phyloP scores from a whole-genome alignment of 2,797 vertebrate species.

The Otolemur crassicaudatus region DNA sequence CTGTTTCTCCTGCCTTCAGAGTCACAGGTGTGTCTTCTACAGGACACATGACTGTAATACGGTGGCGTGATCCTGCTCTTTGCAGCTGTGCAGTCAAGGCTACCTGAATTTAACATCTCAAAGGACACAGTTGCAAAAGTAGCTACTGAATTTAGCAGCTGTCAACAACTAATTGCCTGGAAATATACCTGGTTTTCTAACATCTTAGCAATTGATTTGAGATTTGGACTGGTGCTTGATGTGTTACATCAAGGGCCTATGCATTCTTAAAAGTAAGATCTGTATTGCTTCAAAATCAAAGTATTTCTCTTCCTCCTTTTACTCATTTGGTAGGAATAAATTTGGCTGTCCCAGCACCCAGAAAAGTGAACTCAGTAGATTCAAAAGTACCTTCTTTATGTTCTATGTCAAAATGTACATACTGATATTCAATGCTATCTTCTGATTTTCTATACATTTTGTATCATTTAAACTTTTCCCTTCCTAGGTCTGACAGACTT shows the following conservation, averaged over 20 bases:
- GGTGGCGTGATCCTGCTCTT: not conserved
- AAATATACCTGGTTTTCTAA: constrained; percentile 59
- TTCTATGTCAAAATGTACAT: constrained; percentile 38
- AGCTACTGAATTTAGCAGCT: constrained; percentile 53
- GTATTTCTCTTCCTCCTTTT: constrained; percentile 38
- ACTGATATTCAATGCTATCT: constrained; percentile 10
- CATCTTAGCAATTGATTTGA: not conserved
- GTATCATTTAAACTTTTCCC: constrained; percentile 31
- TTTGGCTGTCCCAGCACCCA: not conserved
- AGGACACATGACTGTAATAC: not conserved
- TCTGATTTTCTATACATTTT: constrained; percentile 55
- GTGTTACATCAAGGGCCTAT: constrained; percentile 44
- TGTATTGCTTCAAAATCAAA: constrained; percentile 55
- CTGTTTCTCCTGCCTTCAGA: constrained; percentile 35
- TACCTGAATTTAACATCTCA: constrained; percentile 59
- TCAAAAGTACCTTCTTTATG: constrained; percentile 3
- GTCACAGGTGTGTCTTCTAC: constrained; percentile 16
- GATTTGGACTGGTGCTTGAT: constrained; percentile 37
- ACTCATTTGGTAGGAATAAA: constrained; percentile 54
- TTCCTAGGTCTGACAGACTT: not conserved
- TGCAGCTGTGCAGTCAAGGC: not conserved
- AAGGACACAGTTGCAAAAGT: constrained; percentile 18
- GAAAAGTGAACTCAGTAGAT: constrained; percentile 22
- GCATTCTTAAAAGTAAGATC: constrained; percentile 48
- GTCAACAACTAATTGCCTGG: constrained; percentile 62